Evolutionary conservation across 2,888 invertebrate genomes (phyloP), one percentile per base, ranked within the genome.

Genomic region (Prosapia bicincta): DNA sequence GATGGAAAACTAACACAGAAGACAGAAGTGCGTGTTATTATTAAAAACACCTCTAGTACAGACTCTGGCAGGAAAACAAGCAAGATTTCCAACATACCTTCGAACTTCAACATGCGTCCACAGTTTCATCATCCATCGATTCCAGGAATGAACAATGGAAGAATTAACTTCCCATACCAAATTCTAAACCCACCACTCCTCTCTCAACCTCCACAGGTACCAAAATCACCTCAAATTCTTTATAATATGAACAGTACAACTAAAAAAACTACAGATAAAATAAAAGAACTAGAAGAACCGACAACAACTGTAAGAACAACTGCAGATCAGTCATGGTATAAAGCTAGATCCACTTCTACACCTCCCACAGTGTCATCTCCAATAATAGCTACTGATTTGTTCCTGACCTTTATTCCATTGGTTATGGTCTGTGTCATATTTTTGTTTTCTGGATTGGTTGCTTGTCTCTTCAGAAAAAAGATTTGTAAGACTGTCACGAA

Each of bases 401-500:
- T 91, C 66, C 86, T 90, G 79, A 91, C 93, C 66, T 85, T 94
- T 70, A 89, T 94, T 81, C 92, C 94, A 0, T 86, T 94, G 70
- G 87, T 91, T 26, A 90, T 91, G 10, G 89, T 93, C 69, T 90
- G 90, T 81, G 90, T 88, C 3, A 86, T 95, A 69, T 89, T 94
- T 76, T 84, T 92, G 3, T 89, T 91, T 24, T 89, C 91, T 3
- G 91, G 90, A 24, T 87, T 89, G 67, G 89, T 92, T 1, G 88
- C 90, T 20, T 88, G 92, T 81, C 88, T 93, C 75, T 90, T 93
- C 80, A 90, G 93, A 80, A 91, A 89, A 82, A 92, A 90, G 82
- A 89, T 93, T 77, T 91, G 90, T 81, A 88, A 88, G 66, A 70
- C 66, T 0, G 30, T 75, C 0, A 78, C 75, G 77, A 89, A 90